A percentile compares a stretch with the other conserved stretches of the same genome.
Conservation (phyloP, 2,888 invertebrate species). For the Protonemura montana region DNA sequence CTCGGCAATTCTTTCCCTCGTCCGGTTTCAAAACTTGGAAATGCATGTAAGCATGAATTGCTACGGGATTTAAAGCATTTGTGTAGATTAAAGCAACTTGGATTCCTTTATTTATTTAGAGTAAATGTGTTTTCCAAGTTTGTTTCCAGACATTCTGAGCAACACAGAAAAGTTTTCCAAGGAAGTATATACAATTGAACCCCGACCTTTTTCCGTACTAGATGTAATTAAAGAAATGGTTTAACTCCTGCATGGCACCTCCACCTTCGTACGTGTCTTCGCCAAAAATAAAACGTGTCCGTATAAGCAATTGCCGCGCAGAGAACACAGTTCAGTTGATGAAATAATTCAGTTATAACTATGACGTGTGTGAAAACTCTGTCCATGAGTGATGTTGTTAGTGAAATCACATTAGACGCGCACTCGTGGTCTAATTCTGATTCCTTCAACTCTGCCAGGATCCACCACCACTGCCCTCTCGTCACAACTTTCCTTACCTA, state of each 20-base stretch:
- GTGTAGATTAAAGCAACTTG: constrained; percentile 7
- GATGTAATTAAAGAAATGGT: not conserved
- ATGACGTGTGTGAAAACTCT: constrained; percentile 16
- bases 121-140: not conserved
- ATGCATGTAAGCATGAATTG: not conserved
- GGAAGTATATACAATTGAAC: not conserved
- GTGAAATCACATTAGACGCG: not conserved
- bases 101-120: constrained; percentile 7
- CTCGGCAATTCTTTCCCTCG: not conserved
- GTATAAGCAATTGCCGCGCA: not conserved
- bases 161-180: not conserved
- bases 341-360: constrained; percentile 16
- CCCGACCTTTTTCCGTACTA: not conserved
- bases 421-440: not conserved
- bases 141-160: not conserved
- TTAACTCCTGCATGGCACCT: not conserved
- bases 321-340: not conserved
- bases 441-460: not conserved
- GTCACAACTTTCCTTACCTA: not conserved
- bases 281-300: not conserved
- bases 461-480: not conserved
- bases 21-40: not conserved
- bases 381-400: constrained; percentile 17
- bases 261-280: not conserved
- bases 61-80: constrained; percentile 7